These are phyloP conservation scores for Lasioglossum figueresi DNA, from an alignment of 2,888 invertebrate genomes.

Conservation along the genomic window DNA sequence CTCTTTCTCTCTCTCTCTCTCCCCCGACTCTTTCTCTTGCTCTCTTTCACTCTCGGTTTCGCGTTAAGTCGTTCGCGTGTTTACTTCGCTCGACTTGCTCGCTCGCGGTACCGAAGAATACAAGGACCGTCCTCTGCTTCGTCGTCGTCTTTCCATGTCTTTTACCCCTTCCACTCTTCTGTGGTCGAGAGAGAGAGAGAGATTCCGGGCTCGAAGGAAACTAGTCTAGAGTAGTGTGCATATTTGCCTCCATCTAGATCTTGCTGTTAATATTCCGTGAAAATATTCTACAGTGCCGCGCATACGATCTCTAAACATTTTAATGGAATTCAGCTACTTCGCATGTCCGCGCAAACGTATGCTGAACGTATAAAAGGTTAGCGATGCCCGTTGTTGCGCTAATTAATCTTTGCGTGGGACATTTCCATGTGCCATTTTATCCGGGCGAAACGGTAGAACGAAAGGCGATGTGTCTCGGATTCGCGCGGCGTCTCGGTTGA, in stretches of 20 bases:
- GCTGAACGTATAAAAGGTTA: not conserved
- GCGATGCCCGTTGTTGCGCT: not conserved
- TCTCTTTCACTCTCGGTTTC: slow-evolving; percentile 32
- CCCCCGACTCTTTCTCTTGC: not conserved
- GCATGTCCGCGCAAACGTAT: not conserved
- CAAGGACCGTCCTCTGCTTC: slow-evolving; percentile 29
- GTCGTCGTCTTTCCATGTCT: slow-evolving; percentile 23
- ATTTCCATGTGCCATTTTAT: not conserved
- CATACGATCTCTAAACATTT: not conserved
- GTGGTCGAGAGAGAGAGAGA: not conserved
- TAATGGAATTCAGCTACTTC: not conserved
- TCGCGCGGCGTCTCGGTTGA: not conserved
- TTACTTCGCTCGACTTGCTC: slow-evolving; percentile 63
- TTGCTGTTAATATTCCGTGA: not conserved
- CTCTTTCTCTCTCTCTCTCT: slow-evolving; percentile 13
- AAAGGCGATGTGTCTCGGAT: not conserved
- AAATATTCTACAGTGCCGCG: not conserved
- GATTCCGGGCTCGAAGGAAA: slow-evolving; percentile 10
- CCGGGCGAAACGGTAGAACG: no score
- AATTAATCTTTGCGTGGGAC: not conserved
- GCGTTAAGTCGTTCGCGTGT: slow-evolving; percentile 59
- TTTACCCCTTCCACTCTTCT: not conserved
- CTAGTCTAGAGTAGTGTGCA: slow-evolving; percentile 14
- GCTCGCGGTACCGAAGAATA: slow-evolving; percentile 49
- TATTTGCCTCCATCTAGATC: slow-evolving; percentile 1